Conservation (phyloP, 92 coral and sea anemone species). For the Palythoa caribaeorum region DNA sequence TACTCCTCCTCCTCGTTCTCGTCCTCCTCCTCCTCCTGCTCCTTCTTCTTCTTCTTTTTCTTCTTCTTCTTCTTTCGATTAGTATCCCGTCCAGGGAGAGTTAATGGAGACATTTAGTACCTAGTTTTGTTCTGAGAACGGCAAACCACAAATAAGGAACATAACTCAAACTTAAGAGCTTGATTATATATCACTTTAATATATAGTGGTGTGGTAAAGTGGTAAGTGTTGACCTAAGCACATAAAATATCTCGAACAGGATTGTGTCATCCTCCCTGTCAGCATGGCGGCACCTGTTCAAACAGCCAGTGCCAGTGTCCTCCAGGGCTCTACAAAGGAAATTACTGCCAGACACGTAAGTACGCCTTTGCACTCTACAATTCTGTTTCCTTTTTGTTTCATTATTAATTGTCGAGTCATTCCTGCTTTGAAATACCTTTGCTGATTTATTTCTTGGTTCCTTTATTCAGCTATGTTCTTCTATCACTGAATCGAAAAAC, state of each 20-base stretch:
- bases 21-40: no score
- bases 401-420: not conserved
- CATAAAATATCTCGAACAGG: slow-evolving; percentile 54
- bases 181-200: no score
- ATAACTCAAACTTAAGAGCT: no score
- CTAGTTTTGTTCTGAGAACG: no score
- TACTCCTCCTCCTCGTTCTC: no score
- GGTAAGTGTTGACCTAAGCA: not conserved
- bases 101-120: no score
- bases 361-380: not conserved
- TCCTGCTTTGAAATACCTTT: not conserved
- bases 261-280: slow-evolving; percentile 88
- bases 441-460: not conserved
- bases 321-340: slow-evolving; percentile 89
- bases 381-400: not conserved
- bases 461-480: not conserved
- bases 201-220: not conserved
- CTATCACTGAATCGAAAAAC: no score
- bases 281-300: slow-evolving; percentile 89
- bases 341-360: slow-evolving; percentile 87
- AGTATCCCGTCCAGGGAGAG: no score
- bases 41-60: no score
- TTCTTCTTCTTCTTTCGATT: no score
- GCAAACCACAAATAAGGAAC: no score
- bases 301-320: slow-evolving; percentile 84